phyloP scores from a whole-genome alignment of 2,797 vertebrate genomes.

The Lepus townsendii region DNA sequence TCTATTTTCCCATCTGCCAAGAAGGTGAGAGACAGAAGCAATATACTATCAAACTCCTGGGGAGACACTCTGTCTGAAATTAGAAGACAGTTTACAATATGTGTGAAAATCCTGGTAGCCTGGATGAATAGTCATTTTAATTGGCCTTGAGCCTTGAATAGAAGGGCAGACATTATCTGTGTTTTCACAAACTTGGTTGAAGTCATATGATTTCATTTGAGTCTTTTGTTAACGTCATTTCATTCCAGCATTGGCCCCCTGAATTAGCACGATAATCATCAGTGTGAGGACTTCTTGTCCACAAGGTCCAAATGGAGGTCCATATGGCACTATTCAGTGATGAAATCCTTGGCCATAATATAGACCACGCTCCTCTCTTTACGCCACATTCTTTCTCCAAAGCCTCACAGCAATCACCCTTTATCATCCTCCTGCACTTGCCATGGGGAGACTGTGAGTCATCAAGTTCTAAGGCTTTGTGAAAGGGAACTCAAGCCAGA shows the following conservation, averaged over 20 bases:
- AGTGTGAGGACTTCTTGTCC: conserved; percentile 51
- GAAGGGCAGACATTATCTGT: conserved; percentile 67
- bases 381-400: conserved; percentile 36
- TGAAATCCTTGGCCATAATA: conserved; percentile 67
- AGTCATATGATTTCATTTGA: conserved; percentile 69
- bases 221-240: conserved; percentile 56
- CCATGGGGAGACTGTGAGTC: conserved; percentile 27
- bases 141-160: conserved; percentile 68
- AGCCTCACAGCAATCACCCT: conserved; percentile 20
- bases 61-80: background rate
- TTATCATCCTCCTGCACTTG: conserved; percentile 21
- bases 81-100: background rate
- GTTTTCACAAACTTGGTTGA: conserved; percentile 54
- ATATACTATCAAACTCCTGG: background rate
- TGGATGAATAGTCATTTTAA: conserved; percentile 67
- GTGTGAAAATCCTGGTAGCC: conserved; percentile 41
- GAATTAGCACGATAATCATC: background rate
- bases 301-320: conserved; percentile 9
- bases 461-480: conserved; percentile 46
- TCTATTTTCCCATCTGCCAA: background rate
- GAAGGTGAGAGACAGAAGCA: background rate
- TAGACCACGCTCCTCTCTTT: background rate
- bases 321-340: conserved; percentile 47
- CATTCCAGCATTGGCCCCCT: conserved; percentile 49
- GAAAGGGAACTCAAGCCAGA: background rate